Percentiles rank a stretch among this genome's conserved stretches.
phyloP scores from a whole-genome alignment of 2,113 vertebrate genomes.

The Gnathonemus longibarbis region DNA sequence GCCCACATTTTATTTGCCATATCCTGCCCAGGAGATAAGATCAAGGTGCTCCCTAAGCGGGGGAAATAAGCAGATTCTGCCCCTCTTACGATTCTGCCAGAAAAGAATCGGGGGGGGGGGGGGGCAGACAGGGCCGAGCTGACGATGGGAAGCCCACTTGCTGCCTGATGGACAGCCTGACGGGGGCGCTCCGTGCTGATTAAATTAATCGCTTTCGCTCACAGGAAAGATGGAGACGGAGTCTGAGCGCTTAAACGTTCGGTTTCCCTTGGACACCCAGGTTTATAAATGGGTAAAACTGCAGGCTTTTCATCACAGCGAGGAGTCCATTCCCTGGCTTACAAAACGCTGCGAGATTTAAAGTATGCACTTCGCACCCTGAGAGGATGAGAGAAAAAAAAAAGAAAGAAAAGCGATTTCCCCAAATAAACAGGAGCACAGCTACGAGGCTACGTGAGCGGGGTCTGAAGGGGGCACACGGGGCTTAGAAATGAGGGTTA shows the following conservation, averaged over 20 bases:
- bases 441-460: background rate
- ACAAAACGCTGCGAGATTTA: background rate
- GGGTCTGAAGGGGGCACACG: background rate
- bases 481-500: background rate
- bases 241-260: background rate
- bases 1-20: background rate
- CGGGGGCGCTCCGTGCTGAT: background rate
- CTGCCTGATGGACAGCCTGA: background rate
- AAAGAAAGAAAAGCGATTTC: background rate
- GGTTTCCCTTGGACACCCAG: background rate
- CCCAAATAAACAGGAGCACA: background rate
- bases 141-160: background rate
- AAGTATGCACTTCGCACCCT: constrained; percentile 15
- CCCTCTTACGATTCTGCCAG: constrained; percentile 26
- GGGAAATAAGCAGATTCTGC: constrained; percentile 23
- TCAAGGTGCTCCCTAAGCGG: constrained; percentile 24
- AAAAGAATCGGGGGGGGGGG: background rate
- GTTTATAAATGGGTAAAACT: background rate
- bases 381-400: background rate
- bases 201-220: constrained; percentile 3
- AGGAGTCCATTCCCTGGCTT: background rate
- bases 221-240: background rate
- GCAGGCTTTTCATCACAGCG: background rate
- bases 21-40: background rate
- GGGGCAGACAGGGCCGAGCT: background rate